Evolutionary conservation across 2,888 invertebrate species (phyloP).

Genomic region (Megalurothrips usitatus): DNA sequence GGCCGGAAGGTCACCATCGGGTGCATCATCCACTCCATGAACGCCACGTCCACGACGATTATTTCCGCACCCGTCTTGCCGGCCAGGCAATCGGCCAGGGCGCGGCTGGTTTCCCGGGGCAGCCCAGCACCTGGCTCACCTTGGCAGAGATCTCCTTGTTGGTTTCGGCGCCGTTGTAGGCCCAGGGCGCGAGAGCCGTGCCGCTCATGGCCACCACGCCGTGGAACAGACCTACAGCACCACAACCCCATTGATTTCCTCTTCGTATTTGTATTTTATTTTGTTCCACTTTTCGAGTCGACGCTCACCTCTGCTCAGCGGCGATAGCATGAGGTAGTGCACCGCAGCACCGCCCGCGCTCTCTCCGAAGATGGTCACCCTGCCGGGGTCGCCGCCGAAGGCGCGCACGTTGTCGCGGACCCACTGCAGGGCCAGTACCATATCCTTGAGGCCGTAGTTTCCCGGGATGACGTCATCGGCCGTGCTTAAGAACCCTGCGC

Average conservation of each 20-base stretch:
- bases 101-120: not conserved
- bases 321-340: not conserved
- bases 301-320: not conserved
- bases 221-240: not conserved
- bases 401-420: not conserved
- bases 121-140: not conserved
- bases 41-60: not conserved
- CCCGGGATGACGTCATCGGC: not conserved
- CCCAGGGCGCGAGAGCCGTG: not conserved
- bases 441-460: not conserved
- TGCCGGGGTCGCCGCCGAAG: constrained; percentile 5
- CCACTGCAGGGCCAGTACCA: not conserved
- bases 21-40: not conserved
- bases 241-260: no score
- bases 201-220: not conserved
- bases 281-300: no score
- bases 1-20: not conserved
- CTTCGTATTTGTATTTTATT: no score
- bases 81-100: not conserved
- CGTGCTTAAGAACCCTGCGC: not conserved
- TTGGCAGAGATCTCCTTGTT: not conserved
- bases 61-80: not conserved
- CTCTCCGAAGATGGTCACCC: constrained; percentile 7
- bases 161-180: not conserved
- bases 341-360: not conserved